Evolutionary conservation across 37 sponge, comb jelly and placozoan species (phyloP).

Genomic region (Diacarnus erythraeanus): DNA sequence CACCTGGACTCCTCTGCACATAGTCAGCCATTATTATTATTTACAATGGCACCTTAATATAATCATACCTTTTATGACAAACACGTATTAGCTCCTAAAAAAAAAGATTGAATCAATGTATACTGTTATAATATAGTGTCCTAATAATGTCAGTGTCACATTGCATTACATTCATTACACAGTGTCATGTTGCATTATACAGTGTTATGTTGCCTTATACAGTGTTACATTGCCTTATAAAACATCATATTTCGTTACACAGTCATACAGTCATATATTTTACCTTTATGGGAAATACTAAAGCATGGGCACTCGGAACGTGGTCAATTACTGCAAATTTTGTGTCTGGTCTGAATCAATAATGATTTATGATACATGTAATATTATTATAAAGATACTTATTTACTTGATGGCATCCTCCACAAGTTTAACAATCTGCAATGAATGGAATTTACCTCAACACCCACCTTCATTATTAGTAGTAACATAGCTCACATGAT

Average conservation of each 20-base stretch:
- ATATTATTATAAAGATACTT: neutral
- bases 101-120: neutral
- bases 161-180: too few relatives aligned
- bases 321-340: slow-evolving; percentile 76
- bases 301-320: slow-evolving; percentile 68
- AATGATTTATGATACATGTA: neutral
- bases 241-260: too few relatives aligned
- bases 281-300: slow-evolving; percentile 77
- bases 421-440: neutral
- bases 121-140: neutral
- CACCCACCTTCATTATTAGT: neutral
- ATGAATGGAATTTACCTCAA: neutral
- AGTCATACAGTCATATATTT: neutral
- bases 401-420: slow-evolving; percentile 9
- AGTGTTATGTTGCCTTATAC: too few relatives aligned
- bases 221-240: too few relatives aligned
- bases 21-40: neutral
- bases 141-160: neutral
- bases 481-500: neutral
- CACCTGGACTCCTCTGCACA: slow-evolving; percentile 67
- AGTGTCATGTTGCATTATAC: too few relatives aligned
- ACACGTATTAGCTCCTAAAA: slow-evolving; percentile 46
- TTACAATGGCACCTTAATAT: neutral
- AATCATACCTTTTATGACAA: slow-evolving; percentile 55
- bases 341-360: slow-evolving; percentile 39